Conservation (phyloP, 2,113 vertebrate genomes). For the Caloenas nicobarica region DNA sequence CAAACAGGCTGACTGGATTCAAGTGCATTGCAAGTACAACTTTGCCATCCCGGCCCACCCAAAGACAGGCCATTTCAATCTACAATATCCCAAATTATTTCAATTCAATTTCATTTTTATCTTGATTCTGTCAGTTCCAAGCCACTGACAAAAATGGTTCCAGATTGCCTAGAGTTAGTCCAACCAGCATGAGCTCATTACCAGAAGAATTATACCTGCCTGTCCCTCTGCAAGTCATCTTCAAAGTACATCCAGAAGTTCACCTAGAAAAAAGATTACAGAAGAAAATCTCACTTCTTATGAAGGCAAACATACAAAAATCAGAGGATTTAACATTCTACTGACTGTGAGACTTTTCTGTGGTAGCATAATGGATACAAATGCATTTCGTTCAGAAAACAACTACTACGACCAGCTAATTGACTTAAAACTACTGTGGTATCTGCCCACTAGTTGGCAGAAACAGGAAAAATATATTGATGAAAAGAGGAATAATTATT, state of each 20-base stretch:
- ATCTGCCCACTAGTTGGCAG: not conserved
- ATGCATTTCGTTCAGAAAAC: not conserved
- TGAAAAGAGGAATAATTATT: slow-evolving; percentile 6
- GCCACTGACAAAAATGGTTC: not conserved
- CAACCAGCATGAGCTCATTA: not conserved
- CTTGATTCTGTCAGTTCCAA: not conserved
- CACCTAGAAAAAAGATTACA: not conserved
- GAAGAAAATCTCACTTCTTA: not conserved
- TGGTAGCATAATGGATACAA: not conserved
- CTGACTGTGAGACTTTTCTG: not conserved
- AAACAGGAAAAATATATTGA: not conserved
- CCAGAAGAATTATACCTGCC: not conserved
- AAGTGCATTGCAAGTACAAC: not conserved
- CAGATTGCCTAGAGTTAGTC: not conserved
- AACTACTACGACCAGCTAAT: not conserved
- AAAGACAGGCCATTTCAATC: not conserved
- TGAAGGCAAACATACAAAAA: not conserved
- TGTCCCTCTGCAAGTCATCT: not conserved
- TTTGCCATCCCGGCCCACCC: not conserved
- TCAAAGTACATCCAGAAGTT: not conserved
- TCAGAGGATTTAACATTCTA: not conserved
- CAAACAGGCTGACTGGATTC: not conserved
- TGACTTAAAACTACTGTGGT: not conserved
- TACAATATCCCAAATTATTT: not conserved
- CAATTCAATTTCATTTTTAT: not conserved